Percentiles rank a stretch among this genome's conserved stretches.
Conservation (phyloP, 2,113 vertebrate species). For the Forbesichthys papilliferus region DNA sequence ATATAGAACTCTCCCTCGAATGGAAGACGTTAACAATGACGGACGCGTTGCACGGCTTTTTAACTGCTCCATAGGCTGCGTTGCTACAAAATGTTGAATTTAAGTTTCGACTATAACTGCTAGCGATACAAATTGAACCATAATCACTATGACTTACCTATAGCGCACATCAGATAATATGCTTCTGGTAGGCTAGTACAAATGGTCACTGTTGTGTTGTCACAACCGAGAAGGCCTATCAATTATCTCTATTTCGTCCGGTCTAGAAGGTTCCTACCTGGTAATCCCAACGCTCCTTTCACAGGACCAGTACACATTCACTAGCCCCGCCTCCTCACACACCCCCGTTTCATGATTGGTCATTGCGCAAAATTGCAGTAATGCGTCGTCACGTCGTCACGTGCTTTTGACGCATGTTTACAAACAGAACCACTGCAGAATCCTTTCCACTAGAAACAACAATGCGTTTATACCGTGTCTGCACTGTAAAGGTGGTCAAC, state of each 20-base stretch:
- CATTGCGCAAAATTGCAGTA: background rate
- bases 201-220: background rate
- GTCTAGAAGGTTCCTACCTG: conserved; percentile 13
- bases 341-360: conserved; percentile 77
- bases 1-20: conserved; percentile 28
- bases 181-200: conserved; percentile 6
- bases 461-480: conserved; percentile 18
- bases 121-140: too few species aligned
- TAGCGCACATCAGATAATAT: background rate
- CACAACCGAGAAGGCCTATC: background rate
- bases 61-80: too few species aligned
- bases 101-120: too few species aligned
- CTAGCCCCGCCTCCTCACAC: conserved; percentile 71
- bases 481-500: background rate
- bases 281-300: conserved; percentile 63
- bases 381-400: conserved; percentile 62
- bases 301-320: conserved; percentile 53
- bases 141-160: conserved; percentile 31
- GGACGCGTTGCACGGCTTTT: conserved; percentile 10
- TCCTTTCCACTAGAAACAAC: background rate
- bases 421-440: conserved; percentile 62
- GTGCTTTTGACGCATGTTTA: conserved; percentile 80
- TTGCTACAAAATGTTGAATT: too few species aligned
- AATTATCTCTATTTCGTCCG: too few species aligned
- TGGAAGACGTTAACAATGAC: background rate